A percentile compares a stretch with the other conserved stretches of the same genome.
These are phyloP conservation scores for Perodicticus potto DNA, from an alignment of 2,797 vertebrate genomes.

Conservation along the genomic window DNA sequence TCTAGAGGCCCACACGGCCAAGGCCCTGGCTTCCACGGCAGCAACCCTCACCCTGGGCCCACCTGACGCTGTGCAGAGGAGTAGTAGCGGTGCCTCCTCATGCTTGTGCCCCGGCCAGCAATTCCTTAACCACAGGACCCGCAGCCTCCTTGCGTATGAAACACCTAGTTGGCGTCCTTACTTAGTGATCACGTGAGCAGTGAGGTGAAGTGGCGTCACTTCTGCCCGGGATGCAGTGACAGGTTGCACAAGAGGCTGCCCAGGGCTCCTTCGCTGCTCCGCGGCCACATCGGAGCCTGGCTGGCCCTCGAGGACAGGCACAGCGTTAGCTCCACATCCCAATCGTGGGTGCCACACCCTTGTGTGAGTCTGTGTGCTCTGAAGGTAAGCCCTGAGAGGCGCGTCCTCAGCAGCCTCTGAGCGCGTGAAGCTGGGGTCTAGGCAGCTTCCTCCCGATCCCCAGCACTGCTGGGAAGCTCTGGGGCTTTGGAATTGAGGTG, in stretches of 20 bases:
- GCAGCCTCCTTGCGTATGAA: too few relatives aligned
- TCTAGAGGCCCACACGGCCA: rapidly evolving
- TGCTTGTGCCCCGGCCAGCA: background rate
- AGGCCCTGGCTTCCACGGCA: background rate
- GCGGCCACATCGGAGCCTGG: rapidly evolving
- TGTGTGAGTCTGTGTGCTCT: rapidly evolving
- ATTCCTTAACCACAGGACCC: background rate
- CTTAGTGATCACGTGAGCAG: too few relatives aligned
- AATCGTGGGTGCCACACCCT: rapidly evolving
- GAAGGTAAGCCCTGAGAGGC: background rate
- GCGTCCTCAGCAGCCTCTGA: background rate
- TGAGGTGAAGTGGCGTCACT: rapidly evolving
- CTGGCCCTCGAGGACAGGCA: background rate
- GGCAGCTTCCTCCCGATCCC: background rate
- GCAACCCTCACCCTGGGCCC: too few relatives aligned
- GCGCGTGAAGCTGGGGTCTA: too few relatives aligned
- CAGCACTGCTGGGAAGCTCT: background rate
- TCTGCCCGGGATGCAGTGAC: background rate
- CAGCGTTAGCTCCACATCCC: background rate
- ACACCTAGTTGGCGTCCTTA: rapidly evolving
- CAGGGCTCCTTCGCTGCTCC: rapidly evolving
- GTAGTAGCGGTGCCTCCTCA: rapidly evolving
- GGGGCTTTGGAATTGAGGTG: background rate
- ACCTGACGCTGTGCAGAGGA: rapidly evolving
- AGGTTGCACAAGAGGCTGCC: background rate